Evolutionary conservation across 2,888 invertebrate genomes (phyloP), one percentile per base, ranked within the genome.

Genomic region (Pollenia griseotomentosa): DNA sequence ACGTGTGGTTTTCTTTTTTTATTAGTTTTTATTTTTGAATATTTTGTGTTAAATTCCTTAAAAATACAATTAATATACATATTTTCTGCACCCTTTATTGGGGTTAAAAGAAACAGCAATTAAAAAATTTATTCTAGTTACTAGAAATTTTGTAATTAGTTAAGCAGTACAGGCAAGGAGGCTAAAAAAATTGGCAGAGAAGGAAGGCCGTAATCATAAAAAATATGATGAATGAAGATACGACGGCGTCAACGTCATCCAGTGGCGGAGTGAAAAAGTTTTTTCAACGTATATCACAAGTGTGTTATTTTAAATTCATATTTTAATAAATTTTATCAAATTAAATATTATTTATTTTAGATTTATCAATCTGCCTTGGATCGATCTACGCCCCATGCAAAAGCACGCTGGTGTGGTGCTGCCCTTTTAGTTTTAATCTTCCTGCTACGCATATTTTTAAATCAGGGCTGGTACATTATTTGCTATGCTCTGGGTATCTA

Each of bases 391-490:
- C 98, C 98, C 84, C 96, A 97, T 92, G 94, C 95, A 88, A 95
- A 95, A 92, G 95, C 96, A 90, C 95, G 98, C 94, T 98, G 98
- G 98, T 93, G 95, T 84, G 96, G 96, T 90, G 96, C 97, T 88
- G 93, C 95, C 90, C 93, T 95, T 88, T 94, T 98, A 89, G 93
- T 97, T 92, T 90, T 96, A 86, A 92, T 96, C 92, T 98, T 98
- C 94, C 94, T 97, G 92, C 94, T 97, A 91, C 95, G 98, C 94
- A 96, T 98, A 94, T 94, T 97, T 92, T 94, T 97, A 90, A 95
- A 96, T 92, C 97, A 99, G 97, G 99, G 99, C 90, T 99, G 99
- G 99, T 99, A 99, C 94, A 99, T 99, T 91, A 96, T 99, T 86
- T 99, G 99, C 90, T 99, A 99, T 94, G 99, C 99, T 46, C 95